These are phyloP conservation scores for Astyanax mexicanus DNA, from an alignment of 2,797 vertebrate genomes.

Conservation along the genomic window DNA sequence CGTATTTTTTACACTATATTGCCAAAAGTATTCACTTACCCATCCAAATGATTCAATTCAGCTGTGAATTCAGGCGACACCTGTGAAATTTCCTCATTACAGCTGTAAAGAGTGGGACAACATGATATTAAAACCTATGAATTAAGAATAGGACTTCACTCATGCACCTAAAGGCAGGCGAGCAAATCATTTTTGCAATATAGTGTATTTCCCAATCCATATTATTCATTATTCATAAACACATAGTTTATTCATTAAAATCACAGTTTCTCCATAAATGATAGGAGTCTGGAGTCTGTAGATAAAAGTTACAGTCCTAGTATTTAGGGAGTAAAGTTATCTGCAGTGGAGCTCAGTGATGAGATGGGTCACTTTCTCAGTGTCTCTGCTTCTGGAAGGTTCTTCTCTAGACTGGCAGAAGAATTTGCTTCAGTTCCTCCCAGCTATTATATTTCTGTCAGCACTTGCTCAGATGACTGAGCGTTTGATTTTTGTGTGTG, in stretches of 20 bases:
- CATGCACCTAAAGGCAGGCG: too few relatives aligned
- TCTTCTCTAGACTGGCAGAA: not conserved
- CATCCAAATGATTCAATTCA: too few relatives aligned
- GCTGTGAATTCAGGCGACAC: too few relatives aligned
- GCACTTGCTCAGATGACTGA: not conserved
- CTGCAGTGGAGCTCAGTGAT: not conserved
- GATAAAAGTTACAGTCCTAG: slow-evolving; percentile 1
- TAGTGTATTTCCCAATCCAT: too few relatives aligned
- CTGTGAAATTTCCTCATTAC: too few relatives aligned
- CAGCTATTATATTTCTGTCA: slow-evolving; percentile 17
- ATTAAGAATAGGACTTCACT: too few relatives aligned
- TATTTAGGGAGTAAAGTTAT: not conserved
- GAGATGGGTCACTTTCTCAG: not conserved
- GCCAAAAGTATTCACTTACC: too few relatives aligned
- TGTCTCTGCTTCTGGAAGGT: not conserved
- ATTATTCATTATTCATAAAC: too few relatives aligned
- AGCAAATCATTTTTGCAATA: too few relatives aligned
- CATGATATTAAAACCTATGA: too few relatives aligned
- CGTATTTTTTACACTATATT: too few relatives aligned
- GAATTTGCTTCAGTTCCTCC: slow-evolving; percentile 5
- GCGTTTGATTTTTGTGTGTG: not conserved
- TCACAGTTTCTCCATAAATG: not conserved
- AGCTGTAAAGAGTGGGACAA: too few relatives aligned
- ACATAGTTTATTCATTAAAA: not conserved
- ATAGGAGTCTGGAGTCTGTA: not conserved